Evolutionary conservation across 2,113 vertebrate species (phyloP), one percentile per base, ranked within the genome.

Genomic region (Hyla sarda): DNA sequence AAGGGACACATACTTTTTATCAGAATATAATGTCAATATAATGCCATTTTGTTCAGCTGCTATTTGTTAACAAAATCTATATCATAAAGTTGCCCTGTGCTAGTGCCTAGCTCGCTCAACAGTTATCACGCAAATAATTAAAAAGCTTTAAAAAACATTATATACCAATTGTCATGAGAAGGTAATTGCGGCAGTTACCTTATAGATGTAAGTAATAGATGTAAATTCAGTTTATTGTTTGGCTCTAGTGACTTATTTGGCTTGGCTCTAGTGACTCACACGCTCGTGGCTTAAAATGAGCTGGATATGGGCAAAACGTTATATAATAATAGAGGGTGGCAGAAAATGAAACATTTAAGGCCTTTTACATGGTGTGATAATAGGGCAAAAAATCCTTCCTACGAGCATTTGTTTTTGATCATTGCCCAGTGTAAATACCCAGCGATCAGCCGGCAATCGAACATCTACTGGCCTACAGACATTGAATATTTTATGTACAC

Each of bases 131-230:
- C 16, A 21, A 56, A 73, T 13, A 37, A 45, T 82, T 52, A 82
- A 72, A 72, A 13, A 82, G 58, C 62, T 67, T 52, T 82, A 82
- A 82, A 41, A 37, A 34, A 52, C 47, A 25, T 32, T 56, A 41
- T n/a, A 41, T 28, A 32, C 54, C 19, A 56, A 16, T 34, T 73
- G 10, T 83, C 67, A 83, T 72, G 73, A 73, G 48, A 54, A 54
- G 65, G 41, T 73, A 73, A 73, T 83, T 69, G 54, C 41, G 45
- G 48, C 45, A 56, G 34, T 83, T 37, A 73, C n/a, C n/a, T n/a
- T n/a, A n/a, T n/a, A n/a, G n/a, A n/a, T n/a, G n/a, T n/a, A 73
- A 11, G 21, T 82, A 82, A 72, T 82, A 82, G 32, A 73, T 30
- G 72, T 54, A 56, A 41, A 34, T 71, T 37, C 19, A 23, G 67